These are phyloP conservation scores for Phasianus colchicus DNA, from an alignment of 2,113 vertebrate genomes.

Conservation along the genomic window DNA sequence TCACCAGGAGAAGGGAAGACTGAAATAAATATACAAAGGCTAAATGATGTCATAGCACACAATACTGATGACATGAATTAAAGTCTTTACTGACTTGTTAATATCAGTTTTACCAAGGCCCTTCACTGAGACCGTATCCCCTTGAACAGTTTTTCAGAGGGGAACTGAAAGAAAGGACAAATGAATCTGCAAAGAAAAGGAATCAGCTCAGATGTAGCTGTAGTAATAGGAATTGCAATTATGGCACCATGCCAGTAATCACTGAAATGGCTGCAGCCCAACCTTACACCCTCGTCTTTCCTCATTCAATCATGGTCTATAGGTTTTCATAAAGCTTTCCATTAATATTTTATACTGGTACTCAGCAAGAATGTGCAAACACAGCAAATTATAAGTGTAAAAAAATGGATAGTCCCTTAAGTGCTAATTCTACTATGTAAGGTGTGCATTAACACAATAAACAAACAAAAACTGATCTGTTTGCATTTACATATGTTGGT, in stretches of 20 bases:
- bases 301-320: constrained; percentile 11
- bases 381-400: constrained; percentile 7
- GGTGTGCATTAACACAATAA: neutral
- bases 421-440: neutral
- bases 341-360: neutral
- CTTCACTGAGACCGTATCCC: neutral
- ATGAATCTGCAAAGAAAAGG: neutral
- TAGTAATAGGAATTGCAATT: neutral
- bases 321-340: constrained; percentile 23
- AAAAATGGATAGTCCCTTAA: neutral
- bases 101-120: neutral
- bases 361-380: neutral
- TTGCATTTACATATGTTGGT: neutral
- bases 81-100: neutral
- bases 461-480: neutral
- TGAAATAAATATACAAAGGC: neutral
- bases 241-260: neutral
- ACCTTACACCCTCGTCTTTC: neutral
- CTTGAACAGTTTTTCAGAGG: neutral
- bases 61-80: neutral
- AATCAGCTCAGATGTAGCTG: neutral
- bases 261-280: neutral
- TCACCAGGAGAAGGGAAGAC: neutral
- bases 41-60: neutral
- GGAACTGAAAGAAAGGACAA: neutral